phyloP scores from a whole-genome alignment of 1,140 invertebrate species.

The Caenorhabditis inopinata region DNA sequence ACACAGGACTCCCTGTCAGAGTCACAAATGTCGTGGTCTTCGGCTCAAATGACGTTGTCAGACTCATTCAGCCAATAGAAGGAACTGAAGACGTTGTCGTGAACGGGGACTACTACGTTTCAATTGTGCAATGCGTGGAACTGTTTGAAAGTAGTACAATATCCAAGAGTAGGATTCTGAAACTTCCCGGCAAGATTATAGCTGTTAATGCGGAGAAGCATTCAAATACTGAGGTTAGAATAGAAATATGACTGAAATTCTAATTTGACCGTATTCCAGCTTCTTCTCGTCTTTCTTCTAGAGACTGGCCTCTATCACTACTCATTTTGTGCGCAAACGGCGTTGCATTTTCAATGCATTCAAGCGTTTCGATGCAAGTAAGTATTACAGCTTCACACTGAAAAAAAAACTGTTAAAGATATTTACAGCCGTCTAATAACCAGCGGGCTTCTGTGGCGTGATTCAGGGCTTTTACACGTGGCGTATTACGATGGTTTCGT shows the following conservation, averaged over 20 bases:
- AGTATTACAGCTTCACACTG: too few relatives aligned
- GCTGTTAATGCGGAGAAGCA: slow-evolving; percentile 35
- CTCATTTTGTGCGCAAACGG: neutral
- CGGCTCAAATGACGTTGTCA: slow-evolving; percentile 27
- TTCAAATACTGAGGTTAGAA: slow-evolving; percentile 22
- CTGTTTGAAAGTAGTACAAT: slow-evolving; percentile 15
- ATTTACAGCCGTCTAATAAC: slow-evolving; percentile 35
- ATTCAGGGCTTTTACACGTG: slow-evolving; percentile 25
- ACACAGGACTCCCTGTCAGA: slow-evolving; percentile 37
- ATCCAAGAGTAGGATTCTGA: slow-evolving; percentile 18
- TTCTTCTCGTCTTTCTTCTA: slow-evolving; percentile 38
- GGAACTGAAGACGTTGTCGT: slow-evolving; percentile 37
- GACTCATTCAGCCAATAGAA: slow-evolving; percentile 14
- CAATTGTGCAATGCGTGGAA: slow-evolving; percentile 26
- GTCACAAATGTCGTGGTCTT: slow-evolving; percentile 36
- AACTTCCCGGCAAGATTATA: slow-evolving; percentile 31
- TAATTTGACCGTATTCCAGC: slow-evolving; percentile 4
- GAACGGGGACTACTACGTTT: slow-evolving; percentile 11
- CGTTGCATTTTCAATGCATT: slow-evolving; percentile 11
- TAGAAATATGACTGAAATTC: neutral
- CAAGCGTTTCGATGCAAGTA: slow-evolving; percentile 41
- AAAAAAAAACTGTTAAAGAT: too few relatives aligned
- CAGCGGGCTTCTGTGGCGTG: slow-evolving; percentile 36
- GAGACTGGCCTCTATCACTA: slow-evolving; percentile 36
- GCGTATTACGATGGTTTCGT: slow-evolving; percentile 45